Conservation (phyloP, 2,797 vertebrate species). For the Philypnodon macrostomus region DNA sequence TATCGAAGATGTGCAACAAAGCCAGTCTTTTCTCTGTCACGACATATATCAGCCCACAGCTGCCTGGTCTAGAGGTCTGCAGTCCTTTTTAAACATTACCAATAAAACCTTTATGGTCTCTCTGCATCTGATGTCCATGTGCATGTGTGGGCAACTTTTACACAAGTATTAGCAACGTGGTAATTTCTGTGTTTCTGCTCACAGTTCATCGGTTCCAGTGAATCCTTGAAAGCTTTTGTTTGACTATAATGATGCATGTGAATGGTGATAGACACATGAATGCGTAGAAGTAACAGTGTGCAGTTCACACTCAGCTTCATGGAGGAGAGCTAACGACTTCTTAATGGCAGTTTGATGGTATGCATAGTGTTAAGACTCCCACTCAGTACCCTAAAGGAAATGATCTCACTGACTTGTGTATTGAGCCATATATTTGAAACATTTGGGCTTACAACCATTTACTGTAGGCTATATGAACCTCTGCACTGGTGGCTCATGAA, state of each 20-base stretch:
- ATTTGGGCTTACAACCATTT: neutral
- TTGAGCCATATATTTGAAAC: conserved; percentile 8
- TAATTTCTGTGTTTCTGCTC: neutral
- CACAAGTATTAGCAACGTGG: neutral
- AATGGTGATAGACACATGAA: too few relatives aligned
- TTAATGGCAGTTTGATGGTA: conserved; percentile 40
- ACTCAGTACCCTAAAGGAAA: conserved; percentile 32
- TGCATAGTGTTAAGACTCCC: conserved; percentile 19
- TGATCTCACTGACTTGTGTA: conserved; percentile 31
- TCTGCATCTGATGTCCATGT: conserved; percentile 5
- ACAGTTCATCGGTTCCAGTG: neutral
- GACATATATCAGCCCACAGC: conserved; percentile 19
- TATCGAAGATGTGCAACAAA: conserved; percentile 41
- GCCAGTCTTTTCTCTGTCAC: conserved; percentile 37
- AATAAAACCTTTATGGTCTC: conserved; percentile 29
- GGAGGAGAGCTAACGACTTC: conserved; percentile 24
- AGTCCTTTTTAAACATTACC: conserved; percentile 32
- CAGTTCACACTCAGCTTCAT: conserved; percentile 13
- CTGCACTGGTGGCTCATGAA: neutral
- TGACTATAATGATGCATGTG: too few relatives aligned
- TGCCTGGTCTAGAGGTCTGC: conserved; percentile 29
- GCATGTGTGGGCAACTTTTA: conserved; percentile 7
- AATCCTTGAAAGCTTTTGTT: conserved; percentile 3
- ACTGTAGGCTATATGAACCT: neutral
- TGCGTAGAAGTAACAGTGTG: conserved; percentile 7